A percentile compares a stretch with the other conserved stretches of the same genome.
Conservation (phyloP, 2,888 invertebrate species). For the Clistopyga incitator region DNA sequence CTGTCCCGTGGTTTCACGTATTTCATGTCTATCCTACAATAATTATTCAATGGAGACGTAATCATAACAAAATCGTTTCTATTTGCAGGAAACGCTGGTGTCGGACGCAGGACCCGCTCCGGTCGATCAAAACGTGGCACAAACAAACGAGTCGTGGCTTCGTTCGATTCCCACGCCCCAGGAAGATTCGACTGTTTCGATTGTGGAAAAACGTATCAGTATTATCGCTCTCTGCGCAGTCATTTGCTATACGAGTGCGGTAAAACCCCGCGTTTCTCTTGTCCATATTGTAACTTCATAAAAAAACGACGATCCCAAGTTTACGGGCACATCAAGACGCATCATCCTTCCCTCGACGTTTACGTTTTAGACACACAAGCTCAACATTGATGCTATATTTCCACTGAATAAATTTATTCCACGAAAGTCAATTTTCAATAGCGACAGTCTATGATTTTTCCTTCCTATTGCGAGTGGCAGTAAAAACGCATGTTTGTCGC, state of each 20-base stretch:
- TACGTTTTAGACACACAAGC: constrained; percentile 73
- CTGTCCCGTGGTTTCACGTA: neutral
- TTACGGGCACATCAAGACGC: constrained; percentile 77
- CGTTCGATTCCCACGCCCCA: constrained; percentile 15
- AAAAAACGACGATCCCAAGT: constrained; percentile 77
- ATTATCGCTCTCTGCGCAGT: constrained; percentile 62
- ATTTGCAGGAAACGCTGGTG: neutral
- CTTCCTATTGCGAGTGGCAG: neutral
- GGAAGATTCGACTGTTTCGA: constrained; percentile 59
- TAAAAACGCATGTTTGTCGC: constrained; percentile 13
- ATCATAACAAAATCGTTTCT: neutral
- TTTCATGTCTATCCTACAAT: neutral
- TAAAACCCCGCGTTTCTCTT: constrained; percentile 79
- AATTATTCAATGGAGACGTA: neutral
- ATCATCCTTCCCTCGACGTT: constrained; percentile 73
- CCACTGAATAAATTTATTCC: constrained; percentile 6
- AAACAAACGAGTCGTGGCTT: neutral
- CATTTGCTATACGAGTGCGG: constrained; percentile 80
- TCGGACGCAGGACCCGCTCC: neutral
- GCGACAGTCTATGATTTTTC: neutral
- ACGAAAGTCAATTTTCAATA: neutral
- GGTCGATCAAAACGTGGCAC: neutral
- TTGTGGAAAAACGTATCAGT: constrained; percentile 64
- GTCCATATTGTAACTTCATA: constrained; percentile 78
- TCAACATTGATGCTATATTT: constrained; percentile 11